Evolutionary conservation across 2,113 vertebrate genomes (phyloP).

Genomic region (Hydrolagus affinis): DNA sequence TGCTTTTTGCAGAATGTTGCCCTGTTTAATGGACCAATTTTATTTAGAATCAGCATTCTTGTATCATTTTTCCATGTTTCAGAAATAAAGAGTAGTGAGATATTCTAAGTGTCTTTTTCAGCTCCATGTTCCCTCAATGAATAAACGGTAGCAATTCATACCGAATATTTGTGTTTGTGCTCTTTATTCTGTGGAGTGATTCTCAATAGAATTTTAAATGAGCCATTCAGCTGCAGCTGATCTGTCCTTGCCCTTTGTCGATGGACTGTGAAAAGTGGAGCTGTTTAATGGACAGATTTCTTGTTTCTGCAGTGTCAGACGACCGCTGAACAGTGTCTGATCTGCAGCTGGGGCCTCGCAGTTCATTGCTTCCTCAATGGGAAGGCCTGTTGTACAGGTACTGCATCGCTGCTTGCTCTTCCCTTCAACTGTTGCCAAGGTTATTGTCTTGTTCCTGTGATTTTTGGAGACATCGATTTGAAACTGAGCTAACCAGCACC

Average conservation of each 20-base stretch:
- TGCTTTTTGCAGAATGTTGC: neutral
- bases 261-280: neutral
- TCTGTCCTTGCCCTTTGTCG: neutral
- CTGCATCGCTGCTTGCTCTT: neutral
- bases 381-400: neutral
- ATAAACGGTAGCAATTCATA: neutral
- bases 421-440: neutral
- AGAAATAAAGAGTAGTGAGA: neutral
- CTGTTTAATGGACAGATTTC: neutral
- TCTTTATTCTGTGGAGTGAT: neutral
- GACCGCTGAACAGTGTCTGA: neutral
- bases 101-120: neutral
- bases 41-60: neutral
- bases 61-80: neutral
- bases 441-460: neutral
- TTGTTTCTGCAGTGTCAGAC: neutral
- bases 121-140: neutral
- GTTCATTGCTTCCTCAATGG: neutral
- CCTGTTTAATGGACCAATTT: neutral
- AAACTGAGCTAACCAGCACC: neutral
- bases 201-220: neutral
- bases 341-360: neutral
- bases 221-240: neutral
- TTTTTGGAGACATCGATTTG: neutral
- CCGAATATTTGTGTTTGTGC: neutral